phyloP scores from a whole-genome alignment of 2,888 invertebrate species.

The Acleris literana region DNA sequence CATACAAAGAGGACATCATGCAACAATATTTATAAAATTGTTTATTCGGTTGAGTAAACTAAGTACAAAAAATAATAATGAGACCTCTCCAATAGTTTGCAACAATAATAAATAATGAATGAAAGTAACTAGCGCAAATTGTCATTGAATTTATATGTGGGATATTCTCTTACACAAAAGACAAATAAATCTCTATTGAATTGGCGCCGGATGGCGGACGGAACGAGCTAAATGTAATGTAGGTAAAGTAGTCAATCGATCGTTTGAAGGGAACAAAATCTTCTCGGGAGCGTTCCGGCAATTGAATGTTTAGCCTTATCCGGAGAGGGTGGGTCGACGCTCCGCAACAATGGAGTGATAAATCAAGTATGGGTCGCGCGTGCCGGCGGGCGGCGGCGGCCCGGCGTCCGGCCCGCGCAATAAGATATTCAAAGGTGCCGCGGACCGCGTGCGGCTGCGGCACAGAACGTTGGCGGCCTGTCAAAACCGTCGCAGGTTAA shows the following conservation, averaged over 20 bases:
- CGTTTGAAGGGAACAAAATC: conserved; percentile 73
- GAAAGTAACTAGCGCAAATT: not conserved
- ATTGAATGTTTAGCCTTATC: conserved; percentile 81
- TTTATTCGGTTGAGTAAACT: conserved; percentile 20
- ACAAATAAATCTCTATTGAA: conserved; percentile 26
- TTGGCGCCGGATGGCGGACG: conserved; percentile 41
- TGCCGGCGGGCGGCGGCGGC: conserved; percentile 58
- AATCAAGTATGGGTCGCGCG: conserved; percentile 81
- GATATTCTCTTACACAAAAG: conserved; percentile 1
- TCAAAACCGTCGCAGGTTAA: conserved; percentile 70
- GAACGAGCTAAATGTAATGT: conserved; percentile 44
- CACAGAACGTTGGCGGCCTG: conserved; percentile 60
- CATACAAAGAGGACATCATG: conserved; percentile 24
- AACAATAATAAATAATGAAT: not conserved
- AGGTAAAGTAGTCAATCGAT: conserved; percentile 67
- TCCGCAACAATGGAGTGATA: conserved; percentile 81
- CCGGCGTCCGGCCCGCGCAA: conserved; percentile 57
- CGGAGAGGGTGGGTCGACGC: conserved; percentile 75
- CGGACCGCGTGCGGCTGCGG: conserved; percentile 40
- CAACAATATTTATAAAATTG: conserved; percentile 13
- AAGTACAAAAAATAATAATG: not conserved
- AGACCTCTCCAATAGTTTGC: not conserved
- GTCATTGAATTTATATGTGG: not conserved
- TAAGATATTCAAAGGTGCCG: conserved; percentile 71
- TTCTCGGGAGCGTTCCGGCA: conserved; percentile 77